Base-by-base conservation (phyloP, 2,888 invertebrate genomes). In the Callyntrura sp. region DNA sequence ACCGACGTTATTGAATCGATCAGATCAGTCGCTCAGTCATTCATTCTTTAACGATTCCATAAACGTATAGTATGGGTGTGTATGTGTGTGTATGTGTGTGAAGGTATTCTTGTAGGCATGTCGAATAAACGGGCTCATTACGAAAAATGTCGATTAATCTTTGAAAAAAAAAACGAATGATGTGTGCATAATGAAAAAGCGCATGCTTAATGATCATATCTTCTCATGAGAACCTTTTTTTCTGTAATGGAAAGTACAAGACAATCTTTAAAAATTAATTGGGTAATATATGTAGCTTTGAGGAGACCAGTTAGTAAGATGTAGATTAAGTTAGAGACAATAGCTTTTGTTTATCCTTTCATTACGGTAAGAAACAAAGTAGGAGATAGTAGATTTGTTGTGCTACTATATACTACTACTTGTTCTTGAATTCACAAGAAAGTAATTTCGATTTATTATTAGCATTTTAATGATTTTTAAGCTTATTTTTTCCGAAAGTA, bases 1-100 rank as follows among this genome's bases (percentile, higher is more conserved):
- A 23, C 20, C 25, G 14, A n/a, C 55, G 28, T 28, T 70, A 70
- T 70, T 76, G 12, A 62, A 55, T 57, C 35, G 8, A 60, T 60
- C 81, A 60, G 14, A 82, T 48, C 82, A 83, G 68, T 51, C 25
- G 70, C 25, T n/a, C 11, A 78, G 60, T 45, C 48, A 82, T 79
- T 62, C 60, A 83, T 55, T 35, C 48, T 43, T 14, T 51, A 20
- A 25, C 9, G 28, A 55, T 28, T n/a, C n/a, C n/a, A n/a, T n/a
- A n/a, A n/a, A n/a, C n/a, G n/a, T n/a, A n/a, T n/a, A n/a, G n/a
- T n/a, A n/a, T n/a, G n/a, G n/a, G 6, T 14, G 11, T 8, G 23
- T 11, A 12, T 48, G 23, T 76, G 51, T 48, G 76, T 51, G 51
- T 51, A 25, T 48, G 12, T 14, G n/a, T 20, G 45, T 70, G 62